Conservation (phyloP, 2,113 vertebrate genomes). For the Setophaga petechia region DNA sequence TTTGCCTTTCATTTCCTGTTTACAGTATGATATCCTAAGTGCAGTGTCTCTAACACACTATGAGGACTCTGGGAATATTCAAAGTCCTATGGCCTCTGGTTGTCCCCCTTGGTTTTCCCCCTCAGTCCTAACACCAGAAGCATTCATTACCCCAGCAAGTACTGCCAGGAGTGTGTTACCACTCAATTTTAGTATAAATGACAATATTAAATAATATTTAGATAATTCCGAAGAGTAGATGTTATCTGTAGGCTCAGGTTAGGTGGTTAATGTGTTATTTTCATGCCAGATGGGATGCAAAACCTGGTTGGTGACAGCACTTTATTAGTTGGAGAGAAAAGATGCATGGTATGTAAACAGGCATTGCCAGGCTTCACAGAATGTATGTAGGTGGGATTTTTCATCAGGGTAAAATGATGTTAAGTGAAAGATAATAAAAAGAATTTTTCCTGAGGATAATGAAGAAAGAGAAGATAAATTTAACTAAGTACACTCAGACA, state of each 20-base stretch:
- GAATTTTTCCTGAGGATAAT: not conserved
- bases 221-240: not conserved
- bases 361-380: slow-evolving; percentile 35
- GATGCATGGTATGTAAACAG: not conserved
- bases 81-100: not conserved
- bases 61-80: not conserved
- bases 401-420: not conserved
- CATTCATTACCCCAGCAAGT: not conserved
- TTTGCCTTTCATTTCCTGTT: slow-evolving; percentile 26
- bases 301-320: not conserved
- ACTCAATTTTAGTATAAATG: not conserved
- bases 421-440: slow-evolving; percentile 20
- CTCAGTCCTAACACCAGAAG: not conserved
- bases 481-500: not conserved
- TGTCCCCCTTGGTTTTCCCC: not conserved
- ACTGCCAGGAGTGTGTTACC: not conserved
- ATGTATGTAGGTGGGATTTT: slow-evolving; percentile 53
- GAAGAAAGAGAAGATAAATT: slow-evolving; percentile 1
- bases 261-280: not conserved
- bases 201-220: not conserved
- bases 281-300: slow-evolving; percentile 40
- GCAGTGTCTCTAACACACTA: not conserved
- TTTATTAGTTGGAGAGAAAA: slow-evolving; percentile 18
- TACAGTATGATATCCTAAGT: not conserved
- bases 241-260: not conserved